Conservation (phyloP, 2,888 invertebrate species). For the Sympetrum striolatum region DNA sequence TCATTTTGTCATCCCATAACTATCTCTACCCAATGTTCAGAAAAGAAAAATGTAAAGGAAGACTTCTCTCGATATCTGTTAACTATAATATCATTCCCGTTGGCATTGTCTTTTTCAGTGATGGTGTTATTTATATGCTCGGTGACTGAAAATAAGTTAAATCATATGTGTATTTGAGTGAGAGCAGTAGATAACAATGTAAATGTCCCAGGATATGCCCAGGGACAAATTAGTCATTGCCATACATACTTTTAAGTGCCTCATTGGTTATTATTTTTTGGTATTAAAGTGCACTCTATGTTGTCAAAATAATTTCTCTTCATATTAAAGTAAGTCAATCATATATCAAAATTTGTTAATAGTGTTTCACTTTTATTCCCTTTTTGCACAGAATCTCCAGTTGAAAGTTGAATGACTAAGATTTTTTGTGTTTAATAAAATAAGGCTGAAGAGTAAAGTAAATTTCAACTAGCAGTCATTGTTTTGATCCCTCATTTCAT, state of each 20-base stretch:
- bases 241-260: slow-evolving; percentile 32
- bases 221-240: slow-evolving; percentile 25
- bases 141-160: slow-evolving; percentile 13
- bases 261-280: slow-evolving; percentile 24
- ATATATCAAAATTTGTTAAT: background rate
- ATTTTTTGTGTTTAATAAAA: background rate
- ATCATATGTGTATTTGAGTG: slow-evolving; percentile 2
- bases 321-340: slow-evolving; percentile 14
- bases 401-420: background rate
- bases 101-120: background rate
- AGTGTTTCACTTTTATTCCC: slow-evolving; percentile 9
- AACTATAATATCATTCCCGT: background rate
- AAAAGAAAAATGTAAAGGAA: background rate
- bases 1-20: background rate
- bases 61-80: background rate
- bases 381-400: slow-evolving; percentile 2
- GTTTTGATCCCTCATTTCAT: background rate
- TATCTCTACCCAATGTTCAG: background rate
- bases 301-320: slow-evolving; percentile 17
- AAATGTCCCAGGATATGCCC: background rate
- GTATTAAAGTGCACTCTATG: background rate
- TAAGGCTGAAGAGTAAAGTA: background rate
- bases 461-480: background rate
- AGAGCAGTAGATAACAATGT: slow-evolving; percentile 15
- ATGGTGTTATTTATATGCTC: slow-evolving; percentile 21